Percentiles rank a stretch among this genome's conserved stretches.
Conservation (phyloP, 1,140 invertebrate genomes). For the Venustaconcha ellipsiformis region DNA sequence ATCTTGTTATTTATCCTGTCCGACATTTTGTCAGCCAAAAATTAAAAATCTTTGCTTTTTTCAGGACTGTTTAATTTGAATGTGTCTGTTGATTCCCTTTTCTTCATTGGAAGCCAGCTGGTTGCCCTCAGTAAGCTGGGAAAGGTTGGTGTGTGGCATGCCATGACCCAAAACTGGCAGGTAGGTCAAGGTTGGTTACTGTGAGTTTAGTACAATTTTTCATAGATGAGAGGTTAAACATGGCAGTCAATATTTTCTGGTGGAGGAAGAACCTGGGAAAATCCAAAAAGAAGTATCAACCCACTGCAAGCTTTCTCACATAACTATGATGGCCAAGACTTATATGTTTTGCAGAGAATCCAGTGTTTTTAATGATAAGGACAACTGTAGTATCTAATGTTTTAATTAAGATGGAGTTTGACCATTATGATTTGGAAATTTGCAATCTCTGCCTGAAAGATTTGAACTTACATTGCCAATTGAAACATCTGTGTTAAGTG, state of each 20-base stretch:
- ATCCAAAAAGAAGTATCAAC: too few species aligned
- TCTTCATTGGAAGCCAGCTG: conserved; percentile 97
- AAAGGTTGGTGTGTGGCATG: conserved; percentile 99
- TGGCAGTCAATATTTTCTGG: background rate
- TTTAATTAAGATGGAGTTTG: too few species aligned
- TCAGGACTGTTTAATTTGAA: conserved; percentile 88
- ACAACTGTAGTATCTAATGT: too few species aligned
- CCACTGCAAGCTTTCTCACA: too few species aligned
- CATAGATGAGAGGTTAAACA: background rate
- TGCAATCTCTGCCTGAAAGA: too few species aligned
- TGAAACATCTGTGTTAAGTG: too few species aligned
- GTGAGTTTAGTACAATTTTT: background rate
- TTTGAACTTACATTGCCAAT: too few species aligned
- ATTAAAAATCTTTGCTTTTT: conserved; percentile 31
- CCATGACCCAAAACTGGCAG: conserved; percentile 97
- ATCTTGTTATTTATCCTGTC: background rate
- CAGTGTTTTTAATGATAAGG: too few species aligned
- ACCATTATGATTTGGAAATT: too few species aligned
- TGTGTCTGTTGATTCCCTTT: conserved; percentile 93
- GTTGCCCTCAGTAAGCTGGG: conserved; percentile 93
- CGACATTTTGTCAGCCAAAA: background rate
- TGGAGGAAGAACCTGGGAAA: too few species aligned
- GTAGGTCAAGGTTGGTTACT: conserved; percentile 47
- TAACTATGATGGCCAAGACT: too few species aligned
- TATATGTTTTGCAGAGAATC: too few species aligned